Base-by-base conservation (phyloP, 1,140 invertebrate species). In the Drosophila malerkotliana region DNA sequence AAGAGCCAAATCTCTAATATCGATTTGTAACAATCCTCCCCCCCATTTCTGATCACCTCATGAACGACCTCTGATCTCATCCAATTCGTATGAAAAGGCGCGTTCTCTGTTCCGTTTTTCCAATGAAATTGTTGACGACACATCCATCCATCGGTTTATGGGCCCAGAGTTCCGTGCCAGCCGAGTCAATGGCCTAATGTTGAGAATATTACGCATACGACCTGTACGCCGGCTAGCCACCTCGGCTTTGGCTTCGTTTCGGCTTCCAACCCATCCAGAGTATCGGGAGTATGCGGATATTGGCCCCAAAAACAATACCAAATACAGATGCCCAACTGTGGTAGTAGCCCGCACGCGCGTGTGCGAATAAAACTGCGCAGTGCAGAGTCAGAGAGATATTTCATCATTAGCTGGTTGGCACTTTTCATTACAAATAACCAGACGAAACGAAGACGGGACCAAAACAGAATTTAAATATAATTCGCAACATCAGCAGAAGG, bases 391-490 rank as follows among this genome's bases (percentile, higher is more conserved):
- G 82, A 26, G 58, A 72, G 77, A 87, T 87, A 87, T 87, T 87
- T 85, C 82, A 85, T 87, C 82, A 85, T 80, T 85, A 72, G 74
- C 81, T 79, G 64, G 61, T 79, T 84, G 80, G 56, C 67, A 72
- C 80, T 84, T 80, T 85, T 85, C 81, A 85, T 85, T 80, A 77
- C 80, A 84, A 59, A 24, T 7, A 47, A 9, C 15, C 74, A 39
- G 14, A 52, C 66, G 39, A 26, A 64, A 71, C 41, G 72, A 44
- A 51, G 32, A 54, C 32, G 41, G 56, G 75, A 39, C 60, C 62
- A 59, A 77, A 77, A 80, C 59, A 72, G 63, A 85, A 85, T 85
- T 85, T 85, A 80, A 85, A 85, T 85, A 85, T 81, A 85, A 80
- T 87, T 85, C 74, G 82, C 82, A 78, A 85, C 67, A 74, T 87